Base-by-base conservation (phyloP, 2,113 vertebrate species). In the Brienomyrus brachyistius region DNA sequence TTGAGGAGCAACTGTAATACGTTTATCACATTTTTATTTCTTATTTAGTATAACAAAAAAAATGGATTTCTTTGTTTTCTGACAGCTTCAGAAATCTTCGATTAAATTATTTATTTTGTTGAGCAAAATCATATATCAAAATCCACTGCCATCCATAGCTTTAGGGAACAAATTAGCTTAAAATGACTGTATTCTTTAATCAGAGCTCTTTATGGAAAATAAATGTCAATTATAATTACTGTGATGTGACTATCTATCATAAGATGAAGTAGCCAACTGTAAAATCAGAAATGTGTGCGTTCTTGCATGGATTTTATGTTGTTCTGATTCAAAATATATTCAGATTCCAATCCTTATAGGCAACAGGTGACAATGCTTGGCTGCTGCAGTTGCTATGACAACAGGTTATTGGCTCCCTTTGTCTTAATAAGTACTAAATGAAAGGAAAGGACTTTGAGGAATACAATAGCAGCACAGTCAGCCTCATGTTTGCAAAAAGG, bases 361-460 rank as follows among this genome's bases (percentile, higher is more conserved):
- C 92, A 91, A 91, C 90, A 90, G 89, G 90, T 92, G 92, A 91
- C 54, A 86, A 56, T 88, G 90, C 91, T 74, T 88, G 74, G 74
- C 91, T 54, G 10, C 40, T 90, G 62, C 86, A 84, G 92, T 92
- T 92, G 89, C 92, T 90, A 92, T 93, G 92, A 91, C 88, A 91
- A 92, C 91, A 56, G 90, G 84, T 82, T 50, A 88, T 80, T 80
- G 87, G 86, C 45, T 91, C 88, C 86, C 87, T 87, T 54, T 27
- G 47, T 40, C 15, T 47, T 54, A 43, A 13, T 48, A 54, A 23
- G 23, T 23, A 48, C 74, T 40, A 35, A 89, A 74, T 23, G 13
- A 27, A 54, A 80, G 74, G 51, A 54, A 89, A 83, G 1, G 27
- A 89, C 52, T 82, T 56, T 89, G 13, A 50, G 23, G 23, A 48